Conservation (phyloP, 2,888 invertebrate species). For the Galeopsomyia nigrocyanea region DNA sequence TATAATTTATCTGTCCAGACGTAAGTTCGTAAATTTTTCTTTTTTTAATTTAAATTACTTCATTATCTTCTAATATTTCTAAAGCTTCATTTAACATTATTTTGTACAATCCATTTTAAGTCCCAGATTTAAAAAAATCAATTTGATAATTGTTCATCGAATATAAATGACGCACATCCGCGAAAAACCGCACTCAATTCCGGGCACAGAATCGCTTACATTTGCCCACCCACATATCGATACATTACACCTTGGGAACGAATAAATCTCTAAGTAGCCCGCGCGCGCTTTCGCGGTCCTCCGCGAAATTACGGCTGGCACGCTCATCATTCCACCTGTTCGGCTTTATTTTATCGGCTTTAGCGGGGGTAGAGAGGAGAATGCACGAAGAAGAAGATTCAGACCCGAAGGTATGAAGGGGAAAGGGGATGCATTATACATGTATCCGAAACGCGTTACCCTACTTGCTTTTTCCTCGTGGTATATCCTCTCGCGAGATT, state of each 20-base stretch:
- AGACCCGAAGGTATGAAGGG: slow-evolving; percentile 41
- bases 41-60: too few relatives aligned
- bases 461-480: slow-evolving; percentile 21
- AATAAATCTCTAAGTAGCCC: not conserved
- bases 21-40: too few relatives aligned
- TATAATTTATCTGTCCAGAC: too few relatives aligned
- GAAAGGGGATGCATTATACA: slow-evolving; percentile 57
- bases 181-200: too few relatives aligned
- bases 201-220: not conserved
- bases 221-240: not conserved
- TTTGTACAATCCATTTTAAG: too few relatives aligned
- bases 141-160: too few relatives aligned
- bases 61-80: too few relatives aligned
- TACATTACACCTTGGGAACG: not conserved
- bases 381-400: slow-evolving; percentile 51
- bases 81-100: too few relatives aligned
- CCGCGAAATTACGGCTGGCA: slow-evolving; percentile 26
- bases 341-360: slow-evolving; percentile 21
- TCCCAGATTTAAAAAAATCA: too few relatives aligned
- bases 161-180: too few relatives aligned
- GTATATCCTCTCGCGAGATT: slow-evolving; percentile 50
- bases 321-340: slow-evolving; percentile 35
- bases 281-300: not conserved
- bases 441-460: slow-evolving; percentile 50
- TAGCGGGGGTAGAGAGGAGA: slow-evolving; percentile 22